Conservation (phyloP, 2,113 vertebrate genomes). For the Tachysurus vachellii region DNA sequence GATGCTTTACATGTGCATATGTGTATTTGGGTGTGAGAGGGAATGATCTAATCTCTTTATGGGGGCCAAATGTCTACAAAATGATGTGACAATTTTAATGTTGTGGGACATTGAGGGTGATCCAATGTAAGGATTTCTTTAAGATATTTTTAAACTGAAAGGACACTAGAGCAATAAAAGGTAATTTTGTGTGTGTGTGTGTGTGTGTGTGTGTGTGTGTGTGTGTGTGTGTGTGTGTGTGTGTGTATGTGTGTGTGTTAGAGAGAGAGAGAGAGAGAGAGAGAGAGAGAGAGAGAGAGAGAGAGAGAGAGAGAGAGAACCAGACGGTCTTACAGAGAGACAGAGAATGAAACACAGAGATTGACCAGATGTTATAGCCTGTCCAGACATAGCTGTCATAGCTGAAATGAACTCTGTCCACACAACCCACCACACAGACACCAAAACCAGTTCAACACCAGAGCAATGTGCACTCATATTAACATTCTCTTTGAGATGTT, state of each 20-base stretch:
- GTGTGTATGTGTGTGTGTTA: too few species aligned
- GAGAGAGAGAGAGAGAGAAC: background rate
- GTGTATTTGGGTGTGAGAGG: constrained; percentile 20
- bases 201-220: background rate
- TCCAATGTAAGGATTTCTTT: background rate
- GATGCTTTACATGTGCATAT: constrained; percentile 5
- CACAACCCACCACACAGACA: background rate
- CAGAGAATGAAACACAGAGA: too few species aligned
- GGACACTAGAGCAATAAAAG: background rate
- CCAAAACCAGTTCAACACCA: too few species aligned
- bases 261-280: background rate
- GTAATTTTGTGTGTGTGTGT: background rate
- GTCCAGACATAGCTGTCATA: background rate
- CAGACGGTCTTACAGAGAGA: too few species aligned
- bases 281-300: background rate
- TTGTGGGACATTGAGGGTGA: background rate
- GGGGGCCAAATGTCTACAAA: background rate
- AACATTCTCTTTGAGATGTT: background rate
- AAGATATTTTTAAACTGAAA: background rate
- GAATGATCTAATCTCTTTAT: background rate
- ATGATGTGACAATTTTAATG: background rate
- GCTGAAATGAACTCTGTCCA: background rate
- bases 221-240: background rate
- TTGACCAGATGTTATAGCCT: background rate
- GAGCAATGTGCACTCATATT: background rate